phyloP scores from a whole-genome alignment of 2,113 vertebrate genomes.

The Acanthochromis polyacanthus region DNA sequence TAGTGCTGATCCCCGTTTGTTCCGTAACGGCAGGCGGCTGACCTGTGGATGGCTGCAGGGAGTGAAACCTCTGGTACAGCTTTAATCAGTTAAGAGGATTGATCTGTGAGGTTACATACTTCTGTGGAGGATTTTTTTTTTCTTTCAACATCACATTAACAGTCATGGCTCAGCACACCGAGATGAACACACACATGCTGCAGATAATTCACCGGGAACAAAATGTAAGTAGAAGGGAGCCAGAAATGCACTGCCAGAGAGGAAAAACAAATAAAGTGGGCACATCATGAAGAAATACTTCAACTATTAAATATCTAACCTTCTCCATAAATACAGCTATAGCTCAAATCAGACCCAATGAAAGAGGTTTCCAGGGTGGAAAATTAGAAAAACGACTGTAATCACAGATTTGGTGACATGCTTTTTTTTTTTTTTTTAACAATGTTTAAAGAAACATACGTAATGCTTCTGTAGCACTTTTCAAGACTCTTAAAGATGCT shows the following conservation, averaged over 20 bases:
- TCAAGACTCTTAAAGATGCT: too few relatives aligned
- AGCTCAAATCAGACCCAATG: not conserved
- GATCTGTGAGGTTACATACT: conserved; percentile 68
- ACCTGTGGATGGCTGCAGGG: conserved; percentile 48
- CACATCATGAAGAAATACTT: not conserved
- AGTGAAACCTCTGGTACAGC: conserved; percentile 54
- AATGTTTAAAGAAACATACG: too few relatives aligned
- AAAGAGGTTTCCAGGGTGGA: not conserved
- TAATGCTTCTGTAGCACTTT: too few relatives aligned
- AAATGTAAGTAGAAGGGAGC: conserved; percentile 1
- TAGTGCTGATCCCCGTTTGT: conserved; percentile 34
- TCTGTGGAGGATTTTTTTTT: conserved; percentile 66
- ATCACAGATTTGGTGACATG: too few relatives aligned
- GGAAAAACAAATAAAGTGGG: not conserved
- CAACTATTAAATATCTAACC: not conserved
- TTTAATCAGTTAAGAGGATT: conserved; percentile 79
- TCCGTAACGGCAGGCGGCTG: conserved; percentile 57
- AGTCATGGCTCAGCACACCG: conserved; percentile 33
- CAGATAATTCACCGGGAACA: conserved; percentile 3
- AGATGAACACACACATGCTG: conserved; percentile 15
- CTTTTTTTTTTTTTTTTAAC: too few relatives aligned
- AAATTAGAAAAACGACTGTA: not conserved
- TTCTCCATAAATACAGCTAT: not conserved
- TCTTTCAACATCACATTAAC: conserved; percentile 69
- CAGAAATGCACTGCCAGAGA: not conserved